Percentiles rank a stretch among this genome's conserved stretches.
These are phyloP conservation scores for Melanchra persicariae DNA, from an alignment of 2,888 invertebrate species.

Conservation along the genomic window DNA sequence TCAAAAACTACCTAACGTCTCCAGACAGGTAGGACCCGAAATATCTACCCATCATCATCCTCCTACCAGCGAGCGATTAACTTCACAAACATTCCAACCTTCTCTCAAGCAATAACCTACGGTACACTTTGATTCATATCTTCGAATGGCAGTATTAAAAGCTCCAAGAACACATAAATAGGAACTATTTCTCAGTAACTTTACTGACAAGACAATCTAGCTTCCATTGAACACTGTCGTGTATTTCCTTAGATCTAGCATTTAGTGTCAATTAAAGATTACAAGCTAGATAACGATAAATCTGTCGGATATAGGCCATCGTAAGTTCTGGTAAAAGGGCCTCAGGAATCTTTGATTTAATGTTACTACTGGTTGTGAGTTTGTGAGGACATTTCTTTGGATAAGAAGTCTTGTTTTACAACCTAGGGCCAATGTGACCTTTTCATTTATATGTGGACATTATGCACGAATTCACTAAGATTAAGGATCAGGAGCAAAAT, in stretches of 20 bases:
- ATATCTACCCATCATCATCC: not conserved
- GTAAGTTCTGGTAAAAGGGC: slow-evolving; percentile 19
- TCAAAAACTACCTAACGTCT: not conserved
- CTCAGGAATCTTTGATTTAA: slow-evolving; percentile 18
- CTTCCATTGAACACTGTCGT: slow-evolving; percentile 19
- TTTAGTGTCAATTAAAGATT: slow-evolving; percentile 44
- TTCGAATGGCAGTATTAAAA: slow-evolving; percentile 3
- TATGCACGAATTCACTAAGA: no score
- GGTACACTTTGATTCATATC: not conserved
- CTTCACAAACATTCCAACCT: not conserved
- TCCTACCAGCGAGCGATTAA: not conserved
- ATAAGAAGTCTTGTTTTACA: not conserved
- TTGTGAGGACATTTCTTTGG: not conserved
- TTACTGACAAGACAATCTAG: slow-evolving; percentile 41
- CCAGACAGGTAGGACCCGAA: not conserved
- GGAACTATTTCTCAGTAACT: slow-evolving; percentile 5
- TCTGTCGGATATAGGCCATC: not conserved
- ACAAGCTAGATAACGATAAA: slow-evolving; percentile 31
- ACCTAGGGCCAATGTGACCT: not conserved
- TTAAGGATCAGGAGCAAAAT: no score
- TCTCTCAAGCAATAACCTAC: not conserved
- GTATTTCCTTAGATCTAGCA: slow-evolving; percentile 26
- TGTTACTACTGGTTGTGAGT: not conserved
- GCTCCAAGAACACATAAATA: slow-evolving; percentile 2
- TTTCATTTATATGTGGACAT: not conserved